Conservation (phyloP, 1,140 invertebrate genomes). For the Rhizoglyphus robini region DNA sequence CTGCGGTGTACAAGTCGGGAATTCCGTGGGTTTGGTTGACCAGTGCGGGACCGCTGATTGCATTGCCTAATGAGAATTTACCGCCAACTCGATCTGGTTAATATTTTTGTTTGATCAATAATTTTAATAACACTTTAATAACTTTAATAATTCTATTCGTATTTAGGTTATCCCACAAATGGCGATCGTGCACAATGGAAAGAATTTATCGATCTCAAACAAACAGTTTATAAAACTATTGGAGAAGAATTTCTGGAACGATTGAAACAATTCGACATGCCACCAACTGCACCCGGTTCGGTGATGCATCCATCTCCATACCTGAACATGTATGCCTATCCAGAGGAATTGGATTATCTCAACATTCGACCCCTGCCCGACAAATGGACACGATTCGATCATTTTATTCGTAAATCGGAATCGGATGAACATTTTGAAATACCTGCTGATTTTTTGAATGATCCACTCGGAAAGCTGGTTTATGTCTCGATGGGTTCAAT, state of each 20-base stretch:
- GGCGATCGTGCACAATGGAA: neutral
- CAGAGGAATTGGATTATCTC: constrained; percentile 17
- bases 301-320: constrained; percentile 14
- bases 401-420: neutral
- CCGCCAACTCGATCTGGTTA: neutral
- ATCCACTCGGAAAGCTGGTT: constrained; percentile 12
- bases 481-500: constrained; percentile 20
- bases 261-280: neutral
- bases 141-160: neutral
- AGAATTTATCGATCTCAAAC: neutral
- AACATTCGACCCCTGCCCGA: neutral
- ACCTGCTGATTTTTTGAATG: constrained; percentile 4
- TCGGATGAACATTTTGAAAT: neutral
- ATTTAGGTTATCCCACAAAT: neutral
- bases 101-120: no score
- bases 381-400: neutral
- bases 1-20: neutral
- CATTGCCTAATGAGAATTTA: neutral
- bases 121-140: neutral
- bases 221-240: neutral
- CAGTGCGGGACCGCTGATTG: neutral
- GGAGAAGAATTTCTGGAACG: neutral
- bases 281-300: neutral
- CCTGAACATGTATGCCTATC: constrained; percentile 20
- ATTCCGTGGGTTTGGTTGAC: constrained; percentile 6